phyloP scores from a whole-genome alignment of 1,140 invertebrate genomes.

The Rhyzopertha dominica region DNA sequence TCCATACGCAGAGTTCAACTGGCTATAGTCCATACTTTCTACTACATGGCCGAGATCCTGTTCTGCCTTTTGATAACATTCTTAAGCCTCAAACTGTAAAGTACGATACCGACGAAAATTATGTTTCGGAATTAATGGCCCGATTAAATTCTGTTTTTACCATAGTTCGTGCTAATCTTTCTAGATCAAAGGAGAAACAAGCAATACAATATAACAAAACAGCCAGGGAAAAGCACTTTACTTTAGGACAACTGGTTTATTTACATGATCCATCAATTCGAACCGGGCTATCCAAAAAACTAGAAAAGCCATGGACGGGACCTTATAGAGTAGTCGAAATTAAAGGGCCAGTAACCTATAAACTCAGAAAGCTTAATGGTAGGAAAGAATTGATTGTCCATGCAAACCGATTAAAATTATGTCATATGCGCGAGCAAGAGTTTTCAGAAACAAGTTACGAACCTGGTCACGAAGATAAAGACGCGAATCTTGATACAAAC shows the following conservation, averaged over 20 bases:
- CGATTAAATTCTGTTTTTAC: background rate
- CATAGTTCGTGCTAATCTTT: background rate
- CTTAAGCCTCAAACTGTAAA: background rate
- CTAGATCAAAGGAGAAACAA: no score
- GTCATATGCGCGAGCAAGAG: background rate
- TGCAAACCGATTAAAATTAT: conserved; percentile 6
- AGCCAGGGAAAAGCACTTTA: background rate
- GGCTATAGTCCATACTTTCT: conserved; percentile 10
- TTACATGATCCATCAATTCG: background rate
- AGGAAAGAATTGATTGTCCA: conserved; percentile 2
- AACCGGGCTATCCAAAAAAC: background rate
- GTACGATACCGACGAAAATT: conserved; percentile 8
- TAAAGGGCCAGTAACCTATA: no score
- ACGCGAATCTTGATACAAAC: no score
- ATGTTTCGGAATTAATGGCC: conserved; percentile 5
- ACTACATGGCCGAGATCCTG: conserved; percentile 5
- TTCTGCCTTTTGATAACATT: conserved; percentile 3
- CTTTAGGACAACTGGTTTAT: conserved; percentile 2
- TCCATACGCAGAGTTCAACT: conserved; percentile 1
- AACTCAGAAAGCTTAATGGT: no score
- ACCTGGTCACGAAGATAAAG: no score
- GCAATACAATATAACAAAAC: conserved; percentile 4
- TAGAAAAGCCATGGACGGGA: background rate
- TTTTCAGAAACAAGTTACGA: no score
- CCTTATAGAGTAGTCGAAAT: no score